Conservation (phyloP, 2,797 vertebrate genomes). For the Macrochelys suwanniensis region DNA sequence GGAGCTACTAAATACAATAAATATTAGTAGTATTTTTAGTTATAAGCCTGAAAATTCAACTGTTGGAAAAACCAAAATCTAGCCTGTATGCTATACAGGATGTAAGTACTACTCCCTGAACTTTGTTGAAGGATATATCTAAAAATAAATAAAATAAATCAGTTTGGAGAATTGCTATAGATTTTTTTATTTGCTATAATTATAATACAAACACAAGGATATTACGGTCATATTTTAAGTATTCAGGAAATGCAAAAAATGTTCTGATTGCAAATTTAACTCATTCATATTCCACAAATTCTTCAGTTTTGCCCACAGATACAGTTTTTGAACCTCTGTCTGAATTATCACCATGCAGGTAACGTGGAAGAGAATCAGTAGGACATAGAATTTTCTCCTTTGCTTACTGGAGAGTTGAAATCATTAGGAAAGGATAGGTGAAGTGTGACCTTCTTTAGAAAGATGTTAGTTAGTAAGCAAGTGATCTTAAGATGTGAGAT, state of each 20-base stretch:
- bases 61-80: background rate
- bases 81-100: background rate
- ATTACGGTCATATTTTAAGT: background rate
- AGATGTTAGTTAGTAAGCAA: background rate
- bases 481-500: accelerated
- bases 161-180: background rate
- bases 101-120: background rate
- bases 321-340: background rate
- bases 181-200: background rate
- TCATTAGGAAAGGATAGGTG: background rate
- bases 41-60: background rate
- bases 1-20: background rate
- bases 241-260: background rate
- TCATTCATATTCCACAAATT: background rate
- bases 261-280: background rate
- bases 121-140: background rate
- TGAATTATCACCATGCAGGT: background rate
- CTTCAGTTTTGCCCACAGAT: background rate
- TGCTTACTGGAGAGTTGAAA: background rate
- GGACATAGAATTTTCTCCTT: background rate
- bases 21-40: background rate
- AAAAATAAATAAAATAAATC: background rate
- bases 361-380: background rate
- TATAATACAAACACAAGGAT: background rate
- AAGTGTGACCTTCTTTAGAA: background rate